Evolutionary conservation across 2,113 vertebrate species (phyloP), one percentile per base, ranked within the genome.

Genomic region (Chaetodon trifascialis): DNA sequence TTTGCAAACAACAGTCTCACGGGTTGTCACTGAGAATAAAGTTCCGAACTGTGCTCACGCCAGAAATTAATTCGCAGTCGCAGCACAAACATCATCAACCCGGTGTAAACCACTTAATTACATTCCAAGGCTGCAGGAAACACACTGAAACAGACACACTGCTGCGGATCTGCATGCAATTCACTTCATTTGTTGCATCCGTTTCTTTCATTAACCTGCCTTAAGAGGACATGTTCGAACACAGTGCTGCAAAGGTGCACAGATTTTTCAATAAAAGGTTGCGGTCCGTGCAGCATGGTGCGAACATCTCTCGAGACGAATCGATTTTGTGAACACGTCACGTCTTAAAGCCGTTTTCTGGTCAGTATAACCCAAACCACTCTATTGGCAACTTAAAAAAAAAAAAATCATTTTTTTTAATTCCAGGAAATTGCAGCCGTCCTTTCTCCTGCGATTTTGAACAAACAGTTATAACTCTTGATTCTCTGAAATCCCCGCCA

Each of bases 391-490:
- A 83, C 71, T 87, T 86, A 30, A 30, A 30, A 75, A 78, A 71
- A 88, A 66, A 93, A 83, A 73, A 81, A 83, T 80, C 87, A 81
- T 44, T 86, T 86, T 62, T 62, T 78, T 77, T 83, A 80, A 91
- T 85, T 71, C 63, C 69, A 7, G 5, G 71, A 87, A 89, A 91
- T 89, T 91, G 70, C 76, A 38, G 78, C 80, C 84, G 71, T 82
- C 65, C 68, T 84, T 91, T 73, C 80, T 85, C 80, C 69, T 68
- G 74, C 80, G 81, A 76, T 88, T 92, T 79, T 77, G 83, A 94
- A 91, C 91, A 93, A 95, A 94, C 93, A 89, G 83, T 92, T 93
- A 85, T 77, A 76, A 85, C 89, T 89, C 85, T 80, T 69, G 85
- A 86, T 91, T 90, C 85, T 86, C 86, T 86, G 77, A 89, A 93